phyloP scores from a whole-genome alignment of 1,140 invertebrate genomes.

The Papilio helenus region DNA sequence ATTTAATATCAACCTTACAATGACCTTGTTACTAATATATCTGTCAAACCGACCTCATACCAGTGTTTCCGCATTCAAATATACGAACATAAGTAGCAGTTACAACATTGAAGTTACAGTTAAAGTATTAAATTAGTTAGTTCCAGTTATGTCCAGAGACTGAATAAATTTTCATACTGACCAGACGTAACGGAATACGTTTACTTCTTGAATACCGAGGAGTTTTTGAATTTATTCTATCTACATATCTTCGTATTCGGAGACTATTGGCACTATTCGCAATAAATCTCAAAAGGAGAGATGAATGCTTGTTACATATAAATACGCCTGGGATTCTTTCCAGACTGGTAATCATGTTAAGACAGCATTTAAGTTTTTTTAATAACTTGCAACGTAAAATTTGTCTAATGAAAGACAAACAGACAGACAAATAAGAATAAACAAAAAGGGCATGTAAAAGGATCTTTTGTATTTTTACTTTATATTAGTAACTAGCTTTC shows the following conservation, averaged over 20 bases:
- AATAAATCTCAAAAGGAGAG: not conserved
- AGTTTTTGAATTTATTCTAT: conserved; percentile 23
- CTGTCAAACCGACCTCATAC: not conserved
- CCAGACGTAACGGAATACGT: conserved; percentile 32
- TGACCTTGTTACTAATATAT: not conserved
- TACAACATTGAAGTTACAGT: conserved; percentile 10
- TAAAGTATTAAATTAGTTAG: conserved; percentile 15
- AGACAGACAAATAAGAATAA: no score
- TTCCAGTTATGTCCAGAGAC: conserved; percentile 28
- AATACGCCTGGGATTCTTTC: not conserved
- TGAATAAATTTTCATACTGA: conserved; percentile 32
- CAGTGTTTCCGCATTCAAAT: conserved; percentile 28
- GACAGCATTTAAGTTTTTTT: no score
- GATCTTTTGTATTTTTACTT: no score
- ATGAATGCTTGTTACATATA: not conserved
- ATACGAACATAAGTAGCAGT: not conserved
- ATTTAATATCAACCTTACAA: not conserved
- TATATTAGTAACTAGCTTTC: no score
- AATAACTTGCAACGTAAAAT: no score
- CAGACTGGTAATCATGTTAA: not conserved
- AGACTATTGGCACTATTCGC: conserved; percentile 18
- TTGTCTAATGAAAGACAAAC: no score
- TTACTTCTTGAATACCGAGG: conserved; percentile 35
- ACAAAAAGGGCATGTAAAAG: no score
- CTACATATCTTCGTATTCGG: conserved; percentile 8